phyloP scores from a whole-genome alignment of 2,797 vertebrate genomes.

The Premnoplex brunnescens region DNA sequence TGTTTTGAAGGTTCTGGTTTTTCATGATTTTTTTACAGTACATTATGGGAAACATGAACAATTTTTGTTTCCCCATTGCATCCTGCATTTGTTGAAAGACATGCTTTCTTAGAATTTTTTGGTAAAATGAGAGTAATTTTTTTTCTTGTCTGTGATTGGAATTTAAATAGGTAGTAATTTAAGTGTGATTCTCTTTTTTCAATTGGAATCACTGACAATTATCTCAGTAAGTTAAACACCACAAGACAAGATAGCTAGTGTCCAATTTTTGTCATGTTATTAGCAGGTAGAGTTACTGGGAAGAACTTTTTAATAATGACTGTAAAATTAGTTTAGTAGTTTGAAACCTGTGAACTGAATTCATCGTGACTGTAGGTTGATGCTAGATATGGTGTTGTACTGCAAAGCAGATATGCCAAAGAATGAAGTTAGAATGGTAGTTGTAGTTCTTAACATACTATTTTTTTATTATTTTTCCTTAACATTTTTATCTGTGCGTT shows the following conservation, averaged over 20 bases:
- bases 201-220: background rate
- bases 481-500: background rate
- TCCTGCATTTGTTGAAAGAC: background rate
- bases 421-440: background rate
- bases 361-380: background rate
- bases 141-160: background rate
- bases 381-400: background rate
- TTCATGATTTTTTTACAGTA: background rate
- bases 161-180: background rate
- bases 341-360: background rate
- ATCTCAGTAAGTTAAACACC: background rate
- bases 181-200: accelerated
- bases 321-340: background rate
- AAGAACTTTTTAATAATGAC: background rate
- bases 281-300: background rate
- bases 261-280: background rate
- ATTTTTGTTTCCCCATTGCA: accelerated
- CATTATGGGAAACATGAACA: background rate
- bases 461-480: background rate
- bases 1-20: background rate
- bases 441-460: background rate
- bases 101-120: background rate
- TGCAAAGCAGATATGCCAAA: background rate
- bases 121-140: background rate
- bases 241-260: accelerated